phyloP scores from a whole-genome alignment of 2,888 invertebrate genomes.

The Druceiella hillmani region DNA sequence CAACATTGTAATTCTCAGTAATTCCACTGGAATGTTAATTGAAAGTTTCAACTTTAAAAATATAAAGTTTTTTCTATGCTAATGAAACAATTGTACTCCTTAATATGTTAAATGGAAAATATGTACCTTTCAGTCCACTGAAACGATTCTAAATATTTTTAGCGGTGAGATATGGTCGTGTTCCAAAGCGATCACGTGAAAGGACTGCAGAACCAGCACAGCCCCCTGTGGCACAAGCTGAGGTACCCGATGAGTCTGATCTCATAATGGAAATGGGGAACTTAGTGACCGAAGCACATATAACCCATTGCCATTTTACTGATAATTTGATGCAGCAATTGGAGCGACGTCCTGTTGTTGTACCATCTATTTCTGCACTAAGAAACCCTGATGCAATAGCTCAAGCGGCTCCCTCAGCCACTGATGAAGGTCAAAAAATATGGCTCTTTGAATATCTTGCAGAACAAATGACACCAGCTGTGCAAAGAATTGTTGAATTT shows the following conservation, averaged over 20 bases:
- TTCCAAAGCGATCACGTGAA: slow-evolving; percentile 89
- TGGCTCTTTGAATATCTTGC: slow-evolving; percentile 63
- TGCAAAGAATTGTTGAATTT: slow-evolving; percentile 93
- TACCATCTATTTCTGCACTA: too few relatives aligned
- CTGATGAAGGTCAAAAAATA: slow-evolving; percentile 1
- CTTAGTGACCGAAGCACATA: slow-evolving; percentile 16
- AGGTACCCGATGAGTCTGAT: slow-evolving; percentile 30
- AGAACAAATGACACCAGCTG: slow-evolving; percentile 78
- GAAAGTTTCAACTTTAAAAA: too few relatives aligned
- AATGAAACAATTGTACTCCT: too few relatives aligned
- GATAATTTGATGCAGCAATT: too few relatives aligned
- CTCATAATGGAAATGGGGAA: slow-evolving; percentile 31
- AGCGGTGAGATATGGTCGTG: slow-evolving; percentile 96
- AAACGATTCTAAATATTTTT: slow-evolving; percentile 19
- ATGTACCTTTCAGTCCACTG: background rate
- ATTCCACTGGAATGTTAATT: too few relatives aligned
- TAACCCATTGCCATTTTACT: too few relatives aligned
- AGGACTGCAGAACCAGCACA: slow-evolving; percentile 31
- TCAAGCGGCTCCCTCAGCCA: slow-evolving; percentile 27
- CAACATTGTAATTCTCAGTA: too few relatives aligned
- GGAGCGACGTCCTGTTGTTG: too few relatives aligned
- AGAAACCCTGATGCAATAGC: slow-evolving; percentile 13
- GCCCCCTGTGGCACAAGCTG: slow-evolving; percentile 21
- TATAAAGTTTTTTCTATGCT: too few relatives aligned
- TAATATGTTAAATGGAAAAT: slow-evolving; percentile 7